Conservation (phyloP, 2,113 vertebrate genomes). For the Hoplias malabaricus region DNA sequence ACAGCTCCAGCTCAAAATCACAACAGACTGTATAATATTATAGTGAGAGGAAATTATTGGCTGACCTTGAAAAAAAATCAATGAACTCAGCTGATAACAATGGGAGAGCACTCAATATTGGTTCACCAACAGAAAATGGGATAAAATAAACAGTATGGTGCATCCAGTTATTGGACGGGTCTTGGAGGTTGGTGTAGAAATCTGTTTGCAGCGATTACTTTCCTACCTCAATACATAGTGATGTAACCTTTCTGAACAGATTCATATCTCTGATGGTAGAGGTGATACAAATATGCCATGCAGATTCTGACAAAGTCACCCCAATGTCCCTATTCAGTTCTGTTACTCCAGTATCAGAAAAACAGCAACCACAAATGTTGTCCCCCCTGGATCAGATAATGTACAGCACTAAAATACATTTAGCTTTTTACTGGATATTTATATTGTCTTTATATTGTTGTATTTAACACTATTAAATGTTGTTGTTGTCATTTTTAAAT, state of each 20-base stretch:
- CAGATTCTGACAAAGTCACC: not conserved
- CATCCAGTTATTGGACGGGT: constrained; percentile 15
- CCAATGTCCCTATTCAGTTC: not conserved
- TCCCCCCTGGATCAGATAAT: not conserved
- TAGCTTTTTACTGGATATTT: no score
- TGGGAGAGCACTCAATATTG: constrained; percentile 35
- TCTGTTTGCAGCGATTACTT: constrained; percentile 25
- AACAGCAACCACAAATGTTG: not conserved
- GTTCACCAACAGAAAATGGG: constrained; percentile 25
- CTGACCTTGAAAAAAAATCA: constrained; percentile 43
- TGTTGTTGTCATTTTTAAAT: no score
- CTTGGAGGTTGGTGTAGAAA: constrained; percentile 9
- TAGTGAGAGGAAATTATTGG: constrained; percentile 36
- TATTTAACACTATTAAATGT: no score
- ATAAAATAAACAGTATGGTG: constrained; percentile 18
- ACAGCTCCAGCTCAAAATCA: constrained; percentile 1
- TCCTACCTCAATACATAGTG: constrained; percentile 27
- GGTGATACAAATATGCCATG: constrained; percentile 3
- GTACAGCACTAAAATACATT: not conserved
- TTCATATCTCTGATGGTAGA: constrained; percentile 19
- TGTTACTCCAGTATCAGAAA: not conserved
- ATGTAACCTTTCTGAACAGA: constrained; percentile 22
- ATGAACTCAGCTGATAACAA: constrained; percentile 23
- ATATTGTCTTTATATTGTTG: no score
- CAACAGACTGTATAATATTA: constrained; percentile 19